Conservation (phyloP, 2,113 vertebrate species). For the Irena cyanogastra region DNA sequence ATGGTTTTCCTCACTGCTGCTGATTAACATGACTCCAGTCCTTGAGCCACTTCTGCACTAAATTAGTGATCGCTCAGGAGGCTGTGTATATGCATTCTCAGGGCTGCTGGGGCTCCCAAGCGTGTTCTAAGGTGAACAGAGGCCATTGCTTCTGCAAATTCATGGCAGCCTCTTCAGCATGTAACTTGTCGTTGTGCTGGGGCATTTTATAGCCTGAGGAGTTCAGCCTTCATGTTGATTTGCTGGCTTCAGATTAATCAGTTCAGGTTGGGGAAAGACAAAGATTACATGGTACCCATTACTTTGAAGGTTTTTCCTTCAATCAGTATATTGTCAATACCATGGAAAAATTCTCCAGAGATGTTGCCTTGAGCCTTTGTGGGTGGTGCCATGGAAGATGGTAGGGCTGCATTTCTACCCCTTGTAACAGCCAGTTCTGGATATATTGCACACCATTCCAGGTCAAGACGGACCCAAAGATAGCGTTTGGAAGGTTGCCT, state of each 20-base stretch:
- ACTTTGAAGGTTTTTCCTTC: neutral
- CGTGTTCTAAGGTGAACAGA: accelerated
- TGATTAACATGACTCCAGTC: neutral
- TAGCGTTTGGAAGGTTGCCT: neutral
- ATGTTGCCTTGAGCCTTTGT: neutral
- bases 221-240: neutral
- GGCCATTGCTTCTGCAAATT: neutral
- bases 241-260: neutral
- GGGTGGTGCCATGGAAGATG: neutral
- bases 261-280: neutral
- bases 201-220: neutral
- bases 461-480: neutral
- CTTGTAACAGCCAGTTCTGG: neutral
- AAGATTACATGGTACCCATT: neutral
- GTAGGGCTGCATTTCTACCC: neutral
- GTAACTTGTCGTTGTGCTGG: neutral
- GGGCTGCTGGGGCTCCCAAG: neutral
- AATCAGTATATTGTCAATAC: neutral
- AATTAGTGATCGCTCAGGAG: neutral
- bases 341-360: neutral
- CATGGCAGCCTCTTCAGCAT: neutral
- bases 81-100: neutral
- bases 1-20: neutral
- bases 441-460: neutral
- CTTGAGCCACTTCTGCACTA: neutral